phyloP scores from a whole-genome alignment of 2,888 invertebrate species.

The Lacanobia oleracea region DNA sequence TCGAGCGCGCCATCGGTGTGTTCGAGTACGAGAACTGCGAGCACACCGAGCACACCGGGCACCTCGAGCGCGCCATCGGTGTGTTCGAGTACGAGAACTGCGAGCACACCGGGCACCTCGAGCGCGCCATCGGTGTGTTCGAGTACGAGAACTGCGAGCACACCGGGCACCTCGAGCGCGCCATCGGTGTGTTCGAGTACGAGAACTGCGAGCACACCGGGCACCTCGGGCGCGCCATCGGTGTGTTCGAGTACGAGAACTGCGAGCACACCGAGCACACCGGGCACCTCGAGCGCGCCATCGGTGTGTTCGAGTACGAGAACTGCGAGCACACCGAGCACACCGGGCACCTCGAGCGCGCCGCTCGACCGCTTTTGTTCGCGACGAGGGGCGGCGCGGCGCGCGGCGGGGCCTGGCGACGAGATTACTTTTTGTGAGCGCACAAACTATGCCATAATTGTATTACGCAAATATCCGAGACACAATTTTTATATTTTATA shows the following conservation, averaged over 20 bases:
- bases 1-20: background rate
- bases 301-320: background rate
- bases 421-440: constrained; percentile 39
- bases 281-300: too few species aligned
- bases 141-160: background rate
- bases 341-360: background rate
- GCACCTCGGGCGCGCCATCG: too few species aligned
- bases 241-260: background rate
- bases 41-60: too few species aligned
- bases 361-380: background rate
- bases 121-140: background rate
- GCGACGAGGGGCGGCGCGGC: background rate
- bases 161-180: too few species aligned
- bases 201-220: background rate
- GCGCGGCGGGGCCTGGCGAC: background rate
- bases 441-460: constrained; percentile 42
- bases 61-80: background rate
- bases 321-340: background rate
- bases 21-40: background rate
- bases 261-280: too few species aligned
- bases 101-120: too few species aligned
- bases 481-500: constrained; percentile 46
- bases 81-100: background rate
- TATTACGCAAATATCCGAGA: constrained; percentile 43
- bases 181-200: background rate